Base-by-base conservation (phyloP, 2,888 invertebrate genomes). In the Drosophila ustulata region DNA sequence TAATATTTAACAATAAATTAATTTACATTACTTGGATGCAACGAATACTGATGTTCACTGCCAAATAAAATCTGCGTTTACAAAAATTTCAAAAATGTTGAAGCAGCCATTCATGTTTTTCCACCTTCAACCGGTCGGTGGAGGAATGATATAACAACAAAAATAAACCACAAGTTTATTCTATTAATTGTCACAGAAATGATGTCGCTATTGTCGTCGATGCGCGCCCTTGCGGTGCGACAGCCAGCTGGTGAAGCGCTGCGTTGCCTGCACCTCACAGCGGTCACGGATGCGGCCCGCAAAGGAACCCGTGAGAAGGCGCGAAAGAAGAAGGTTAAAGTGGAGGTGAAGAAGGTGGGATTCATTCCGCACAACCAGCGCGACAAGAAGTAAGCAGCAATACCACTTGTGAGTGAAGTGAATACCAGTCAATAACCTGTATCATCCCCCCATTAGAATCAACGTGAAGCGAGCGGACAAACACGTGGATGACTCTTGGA, bases 241-340 rank as follows among this genome's bases (percentile, higher is more conserved):
- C 87, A 88, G 23, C 81, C 84, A 58, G 53, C 80, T 3, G 63
- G 67, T 2, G 84, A 92, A 53, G 82, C 75, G 0, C 32, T 90
- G 5, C 87, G 93, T 70, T 91, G 92, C 78, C 75, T 95, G 78
- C 93, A 95, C 91, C 92, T 94, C 76, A 92, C 95, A 71, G 92
- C 93, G 72, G 91, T 94, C 51, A 93, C 93, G 75, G 96, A 95
- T 93, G 96, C 97, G 4, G 97, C 97, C 0, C 94, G 97, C 71
- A 97, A 96, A 92, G 96, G 97, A 55, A 97, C 97, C 3, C 94
- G 97, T 75, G 96, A 96, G 53, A 95, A 95, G 82, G 95, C 95
- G 32, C 94, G 94, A 55, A 96, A 96, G 61, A 95, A 95, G 84
- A 96, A 96, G 93, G 95, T 96, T 30, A 96, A 96, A 92, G 94